These are phyloP conservation scores for Enhydra lutris DNA, from an alignment of 2,113 vertebrate species.

Conservation along the genomic window DNA sequence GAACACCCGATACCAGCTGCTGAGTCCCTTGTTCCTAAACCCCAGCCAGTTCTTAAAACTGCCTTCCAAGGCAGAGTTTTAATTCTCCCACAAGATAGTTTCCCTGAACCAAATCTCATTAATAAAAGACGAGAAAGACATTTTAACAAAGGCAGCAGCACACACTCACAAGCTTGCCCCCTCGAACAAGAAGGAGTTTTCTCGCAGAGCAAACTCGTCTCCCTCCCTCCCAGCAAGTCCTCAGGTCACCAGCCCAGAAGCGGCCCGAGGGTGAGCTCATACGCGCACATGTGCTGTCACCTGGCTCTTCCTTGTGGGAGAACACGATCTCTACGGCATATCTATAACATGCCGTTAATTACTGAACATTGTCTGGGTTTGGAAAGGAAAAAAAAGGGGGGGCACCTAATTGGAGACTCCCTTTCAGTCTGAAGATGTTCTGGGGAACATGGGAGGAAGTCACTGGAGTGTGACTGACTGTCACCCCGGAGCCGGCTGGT, in stretches of 20 bases:
- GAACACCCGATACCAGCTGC: background rate
- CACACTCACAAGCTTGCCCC: background rate
- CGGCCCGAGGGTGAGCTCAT: background rate
- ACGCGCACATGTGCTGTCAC: slow-evolving; percentile 40
- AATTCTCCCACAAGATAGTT: background rate
- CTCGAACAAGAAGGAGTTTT: background rate
- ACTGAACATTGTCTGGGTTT: slow-evolving; percentile 38
- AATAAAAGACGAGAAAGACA: background rate
- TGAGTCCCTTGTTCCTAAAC: background rate
- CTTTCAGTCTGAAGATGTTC: background rate
- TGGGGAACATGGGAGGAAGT: background rate
- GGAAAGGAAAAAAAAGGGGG: background rate
- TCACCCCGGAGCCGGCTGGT: slow-evolving; percentile 53
- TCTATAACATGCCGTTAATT: slow-evolving; percentile 68
- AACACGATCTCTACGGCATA: slow-evolving; percentile 46
- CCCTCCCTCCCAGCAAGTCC: background rate
- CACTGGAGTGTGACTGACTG: slow-evolving; percentile 46
- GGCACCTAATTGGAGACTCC: slow-evolving; percentile 12
- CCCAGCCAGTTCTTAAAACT: background rate
- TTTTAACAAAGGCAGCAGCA: background rate
- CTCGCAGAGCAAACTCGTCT: background rate
- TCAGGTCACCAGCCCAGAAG: background rate
- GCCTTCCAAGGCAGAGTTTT: background rate
- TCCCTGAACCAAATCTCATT: slow-evolving; percentile 35
- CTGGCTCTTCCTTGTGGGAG: slow-evolving; percentile 43